A percentile compares a stretch with the other conserved stretches of the same genome.
These are phyloP conservation scores for Tenrec ecaudatus DNA, from an alignment of 2,113 vertebrate species.

Conservation along the genomic window DNA sequence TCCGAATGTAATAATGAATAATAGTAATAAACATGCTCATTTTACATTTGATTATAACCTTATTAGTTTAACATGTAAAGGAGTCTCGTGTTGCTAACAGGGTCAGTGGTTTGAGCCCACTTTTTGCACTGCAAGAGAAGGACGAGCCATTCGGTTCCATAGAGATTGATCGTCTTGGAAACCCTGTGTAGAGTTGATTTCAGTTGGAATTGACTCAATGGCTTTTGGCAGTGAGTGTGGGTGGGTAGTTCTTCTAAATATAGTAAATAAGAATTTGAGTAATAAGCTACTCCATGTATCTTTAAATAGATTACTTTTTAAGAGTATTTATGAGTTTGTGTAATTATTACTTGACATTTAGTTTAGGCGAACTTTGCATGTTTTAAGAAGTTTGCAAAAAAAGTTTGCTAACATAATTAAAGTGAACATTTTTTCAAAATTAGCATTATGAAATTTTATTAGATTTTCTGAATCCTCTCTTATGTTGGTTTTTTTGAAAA, in stretches of 20 bases:
- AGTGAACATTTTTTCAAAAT: constrained; percentile 35
- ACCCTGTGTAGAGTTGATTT: too few relatives aligned
- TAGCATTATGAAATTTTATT: constrained; percentile 33
- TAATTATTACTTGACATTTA: constrained; percentile 29
- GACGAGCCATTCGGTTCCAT: too few relatives aligned
- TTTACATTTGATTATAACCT: constrained; percentile 35
- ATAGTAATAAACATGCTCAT: constrained; percentile 36
- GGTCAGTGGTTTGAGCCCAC: too few relatives aligned
- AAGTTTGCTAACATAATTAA: constrained; percentile 48
- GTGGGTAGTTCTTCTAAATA: constrained; percentile 22
- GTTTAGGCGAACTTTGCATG: constrained; percentile 44
- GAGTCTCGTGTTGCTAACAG: too few relatives aligned
- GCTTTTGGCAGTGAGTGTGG: too few relatives aligned
- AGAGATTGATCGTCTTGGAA: too few relatives aligned
- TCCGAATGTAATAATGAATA: neutral
- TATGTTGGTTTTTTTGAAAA: neutral
- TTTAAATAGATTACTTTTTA: constrained; percentile 31
- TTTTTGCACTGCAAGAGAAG: too few relatives aligned
- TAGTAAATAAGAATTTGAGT: constrained; percentile 49
- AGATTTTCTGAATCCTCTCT: constrained; percentile 9
- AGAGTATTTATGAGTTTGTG: constrained; percentile 22
- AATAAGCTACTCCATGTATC: neutral
- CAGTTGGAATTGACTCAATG: too few relatives aligned
- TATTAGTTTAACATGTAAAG: neutral
- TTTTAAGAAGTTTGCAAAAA: constrained; percentile 59